phyloP scores from a whole-genome alignment of 2,113 vertebrate species.

The Phoenicopterus ruber region DNA sequence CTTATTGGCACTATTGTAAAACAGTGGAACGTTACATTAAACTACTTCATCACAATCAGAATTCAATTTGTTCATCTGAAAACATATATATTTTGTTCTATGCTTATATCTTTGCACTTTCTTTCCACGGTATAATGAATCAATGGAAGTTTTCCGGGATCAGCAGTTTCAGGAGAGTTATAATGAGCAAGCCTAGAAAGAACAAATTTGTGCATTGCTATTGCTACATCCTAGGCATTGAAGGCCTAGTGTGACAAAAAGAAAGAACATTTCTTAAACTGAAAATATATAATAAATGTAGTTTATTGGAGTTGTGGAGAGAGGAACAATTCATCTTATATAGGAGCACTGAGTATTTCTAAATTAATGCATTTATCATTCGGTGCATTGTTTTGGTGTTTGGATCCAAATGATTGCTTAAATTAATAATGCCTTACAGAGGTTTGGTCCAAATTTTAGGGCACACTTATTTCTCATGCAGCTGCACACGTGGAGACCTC shows the following conservation, averaged over 20 bases:
- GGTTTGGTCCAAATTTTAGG: not conserved
- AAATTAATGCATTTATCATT: constrained; percentile 35
- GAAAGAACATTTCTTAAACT: not conserved
- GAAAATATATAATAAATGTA: not conserved
- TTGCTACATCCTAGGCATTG: not conserved
- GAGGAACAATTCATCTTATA: not conserved
- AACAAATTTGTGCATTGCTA: not conserved
- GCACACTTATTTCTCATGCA: not conserved
- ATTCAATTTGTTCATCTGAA: not conserved
- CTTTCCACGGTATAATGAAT: not conserved
- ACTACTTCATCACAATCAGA: not conserved
- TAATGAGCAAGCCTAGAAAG: not conserved
- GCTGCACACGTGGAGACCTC: not conserved
- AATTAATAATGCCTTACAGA: not conserved
- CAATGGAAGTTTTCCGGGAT: not conserved
- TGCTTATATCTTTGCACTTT: not conserved
- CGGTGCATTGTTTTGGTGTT: not conserved
- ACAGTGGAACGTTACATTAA: not conserved
- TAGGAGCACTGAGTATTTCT: not conserved
- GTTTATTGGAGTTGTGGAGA: not conserved
- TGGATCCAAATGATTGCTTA: not conserved
- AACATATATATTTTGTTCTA: not conserved
- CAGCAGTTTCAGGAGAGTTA: not conserved
- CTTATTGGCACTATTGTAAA: not conserved
- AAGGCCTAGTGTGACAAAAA: not conserved